phyloP scores from a whole-genome alignment of 2,797 vertebrate genomes.

The Leptodactylus fallax region DNA sequence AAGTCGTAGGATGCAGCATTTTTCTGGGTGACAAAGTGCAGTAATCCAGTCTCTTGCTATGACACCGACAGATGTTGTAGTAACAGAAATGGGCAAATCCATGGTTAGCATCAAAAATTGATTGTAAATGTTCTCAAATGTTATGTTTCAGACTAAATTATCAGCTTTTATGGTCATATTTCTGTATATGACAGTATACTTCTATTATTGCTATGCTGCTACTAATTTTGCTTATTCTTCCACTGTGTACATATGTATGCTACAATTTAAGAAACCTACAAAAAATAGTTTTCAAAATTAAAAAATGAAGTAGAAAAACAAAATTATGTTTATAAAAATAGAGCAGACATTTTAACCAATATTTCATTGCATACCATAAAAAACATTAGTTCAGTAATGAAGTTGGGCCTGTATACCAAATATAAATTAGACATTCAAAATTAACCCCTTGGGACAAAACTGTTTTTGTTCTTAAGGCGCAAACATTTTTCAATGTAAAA shows the following conservation, averaged over 20 bases:
- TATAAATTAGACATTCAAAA: too few species aligned
- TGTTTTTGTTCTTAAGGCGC: too few species aligned
- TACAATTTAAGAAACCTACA: too few species aligned
- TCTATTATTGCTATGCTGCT: too few species aligned
- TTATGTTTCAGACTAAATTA: background rate
- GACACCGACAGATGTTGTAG: background rate
- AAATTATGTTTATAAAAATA: too few species aligned
- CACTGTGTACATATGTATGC: background rate
- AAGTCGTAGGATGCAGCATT: background rate
- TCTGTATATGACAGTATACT: too few species aligned
- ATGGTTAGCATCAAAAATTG: background rate
- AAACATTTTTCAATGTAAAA: too few species aligned
- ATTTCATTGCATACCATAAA: too few species aligned
- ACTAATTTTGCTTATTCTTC: background rate
- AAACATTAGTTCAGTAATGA: too few species aligned
- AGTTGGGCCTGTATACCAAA: too few species aligned
- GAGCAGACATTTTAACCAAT: too few species aligned
- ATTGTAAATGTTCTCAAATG: background rate
- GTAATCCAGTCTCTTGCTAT: background rate
- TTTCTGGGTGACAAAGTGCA: background rate
- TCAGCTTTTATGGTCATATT: background rate
- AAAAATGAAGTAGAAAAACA: background rate
- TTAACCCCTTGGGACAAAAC: too few species aligned
- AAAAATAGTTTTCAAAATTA: background rate
- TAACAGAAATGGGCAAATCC: background rate